A percentile compares a stretch with the other conserved stretches of the same genome.
Evolutionary conservation across 37 sponge, comb jelly and placozoan genomes (phyloP).

Genomic region (Chondrosia reniformis): DNA sequence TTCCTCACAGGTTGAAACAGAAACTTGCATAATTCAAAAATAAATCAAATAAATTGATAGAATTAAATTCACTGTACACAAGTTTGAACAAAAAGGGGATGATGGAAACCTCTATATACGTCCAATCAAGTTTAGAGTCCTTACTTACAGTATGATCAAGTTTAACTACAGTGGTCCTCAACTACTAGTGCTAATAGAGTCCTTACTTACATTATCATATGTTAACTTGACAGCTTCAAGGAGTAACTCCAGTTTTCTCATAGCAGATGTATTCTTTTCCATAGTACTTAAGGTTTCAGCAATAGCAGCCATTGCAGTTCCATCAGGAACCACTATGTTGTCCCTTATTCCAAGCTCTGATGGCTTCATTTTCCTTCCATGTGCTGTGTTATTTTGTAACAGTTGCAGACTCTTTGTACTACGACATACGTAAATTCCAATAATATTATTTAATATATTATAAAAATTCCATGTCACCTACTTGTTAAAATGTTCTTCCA

Average conservation of each 20-base stretch:
- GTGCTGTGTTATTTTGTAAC: constrained; percentile 36
- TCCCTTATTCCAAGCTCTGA: constrained; percentile 68
- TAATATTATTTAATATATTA: too few relatives aligned
- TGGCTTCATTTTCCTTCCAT: constrained; percentile 30
- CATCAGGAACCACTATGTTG: constrained; percentile 58
- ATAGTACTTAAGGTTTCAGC: constrained; percentile 36
- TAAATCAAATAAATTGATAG: too few relatives aligned
- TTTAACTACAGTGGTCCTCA: too few relatives aligned
- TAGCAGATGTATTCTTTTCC: constrained; percentile 61
- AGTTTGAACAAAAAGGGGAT: too few relatives aligned
- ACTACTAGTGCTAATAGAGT: too few relatives aligned
- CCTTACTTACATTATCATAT: constrained; percentile 70
- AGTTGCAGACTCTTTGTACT: constrained; percentile 20
- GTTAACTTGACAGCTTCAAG: constrained; percentile 83
- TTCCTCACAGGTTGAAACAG: too few relatives aligned
- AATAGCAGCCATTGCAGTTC: constrained; percentile 58
- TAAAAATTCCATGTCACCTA: constrained; percentile 3
- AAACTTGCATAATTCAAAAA: too few relatives aligned
- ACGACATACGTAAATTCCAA: too few relatives aligned
- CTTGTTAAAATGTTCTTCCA: constrained; percentile 23
- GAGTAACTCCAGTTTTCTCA: constrained; percentile 77
- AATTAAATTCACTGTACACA: too few relatives aligned
- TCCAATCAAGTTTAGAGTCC: too few relatives aligned
- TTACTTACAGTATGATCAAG: too few relatives aligned
- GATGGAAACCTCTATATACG: too few relatives aligned